phyloP scores from a whole-genome alignment of 2,797 vertebrate species.

The Menidia menidia region DNA sequence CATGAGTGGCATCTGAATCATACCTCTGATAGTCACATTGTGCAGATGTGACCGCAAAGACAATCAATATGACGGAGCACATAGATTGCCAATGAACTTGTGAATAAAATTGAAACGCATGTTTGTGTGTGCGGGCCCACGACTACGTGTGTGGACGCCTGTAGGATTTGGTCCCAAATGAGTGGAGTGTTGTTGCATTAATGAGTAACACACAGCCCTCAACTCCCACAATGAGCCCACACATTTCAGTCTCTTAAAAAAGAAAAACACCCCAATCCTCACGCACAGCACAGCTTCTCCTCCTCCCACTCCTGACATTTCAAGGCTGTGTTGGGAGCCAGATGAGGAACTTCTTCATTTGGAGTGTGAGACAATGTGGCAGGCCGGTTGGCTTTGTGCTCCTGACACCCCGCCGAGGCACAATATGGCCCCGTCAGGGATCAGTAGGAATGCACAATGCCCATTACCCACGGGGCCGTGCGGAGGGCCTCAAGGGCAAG shows the following conservation, averaged over 20 bases:
- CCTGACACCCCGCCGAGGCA: constrained; percentile 83
- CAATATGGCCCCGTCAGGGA: constrained; percentile 87
- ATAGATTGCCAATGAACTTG: constrained; percentile 52
- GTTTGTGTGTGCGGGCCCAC: background rate
- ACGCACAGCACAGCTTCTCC: constrained; percentile 38
- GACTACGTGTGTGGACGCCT: constrained; percentile 38
- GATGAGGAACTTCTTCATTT: constrained; percentile 86
- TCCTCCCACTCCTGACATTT: constrained; percentile 76
- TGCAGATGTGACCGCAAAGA: constrained; percentile 31
- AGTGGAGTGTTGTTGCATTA: constrained; percentile 80
- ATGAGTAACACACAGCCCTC: constrained; percentile 77
- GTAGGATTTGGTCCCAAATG: constrained; percentile 74
- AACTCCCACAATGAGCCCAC: constrained; percentile 61
- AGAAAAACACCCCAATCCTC: constrained; percentile 32
- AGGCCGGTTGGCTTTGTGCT: constrained; percentile 83
- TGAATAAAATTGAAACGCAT: constrained; percentile 27
- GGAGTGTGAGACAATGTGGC: constrained; percentile 85
- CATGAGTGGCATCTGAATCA: constrained; percentile 58
- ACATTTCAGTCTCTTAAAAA: constrained; percentile 47
- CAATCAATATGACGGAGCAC: constrained; percentile 31
- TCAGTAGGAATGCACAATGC: constrained; percentile 85
- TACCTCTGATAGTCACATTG: constrained; percentile 35
- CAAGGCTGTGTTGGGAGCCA: constrained; percentile 77
- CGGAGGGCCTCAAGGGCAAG: constrained; percentile 75
- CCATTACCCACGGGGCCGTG: constrained; percentile 79